These are phyloP conservation scores for Oxyura jamaicensis DNA, from an alignment of 2,113 vertebrate species.

Conservation along the genomic window DNA sequence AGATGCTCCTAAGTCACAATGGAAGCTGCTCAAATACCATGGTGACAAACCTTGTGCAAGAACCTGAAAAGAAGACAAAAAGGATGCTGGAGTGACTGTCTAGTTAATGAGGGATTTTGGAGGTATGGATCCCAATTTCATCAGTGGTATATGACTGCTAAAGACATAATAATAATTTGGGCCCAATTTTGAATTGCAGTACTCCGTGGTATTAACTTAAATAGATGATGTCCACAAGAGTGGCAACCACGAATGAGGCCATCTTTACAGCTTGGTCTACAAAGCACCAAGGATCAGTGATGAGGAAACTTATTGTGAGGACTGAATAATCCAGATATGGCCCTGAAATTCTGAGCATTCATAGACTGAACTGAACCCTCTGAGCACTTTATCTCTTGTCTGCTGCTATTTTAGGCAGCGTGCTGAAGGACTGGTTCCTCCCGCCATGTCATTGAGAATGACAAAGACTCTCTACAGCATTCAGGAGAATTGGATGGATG, in stretches of 20 bases:
- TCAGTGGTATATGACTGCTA: neutral
- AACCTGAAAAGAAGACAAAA: neutral
- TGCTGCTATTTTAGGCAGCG: slow-evolving; percentile 39
- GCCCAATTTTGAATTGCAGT: neutral
- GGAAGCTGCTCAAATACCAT: neutral
- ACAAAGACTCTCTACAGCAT: slow-evolving; percentile 66
- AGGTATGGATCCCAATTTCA: neutral
- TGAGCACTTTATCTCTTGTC: slow-evolving; percentile 45
- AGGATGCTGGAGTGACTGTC: neutral
- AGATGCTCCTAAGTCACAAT: neutral
- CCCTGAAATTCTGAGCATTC: slow-evolving; percentile 38
- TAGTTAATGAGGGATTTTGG: neutral
- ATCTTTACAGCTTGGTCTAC: neutral
- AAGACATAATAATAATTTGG: neutral
- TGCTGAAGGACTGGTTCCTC: slow-evolving; percentile 48
- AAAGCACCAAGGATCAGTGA: neutral
- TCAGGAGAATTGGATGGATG: slow-evolving; percentile 50
- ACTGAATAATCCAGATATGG: slow-evolving; percentile 38
- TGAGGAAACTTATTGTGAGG: neutral
- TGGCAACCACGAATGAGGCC: neutral
- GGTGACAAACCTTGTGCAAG: neutral
- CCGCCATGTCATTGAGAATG: slow-evolving; percentile 54
- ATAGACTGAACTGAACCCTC: slow-evolving; percentile 20
- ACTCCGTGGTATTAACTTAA: neutral
- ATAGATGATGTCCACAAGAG: neutral